Percentiles rank a stretch among this genome's conserved stretches.
phyloP scores from a whole-genome alignment of 2,797 vertebrate species.

The Loriculus beryllinus region DNA sequence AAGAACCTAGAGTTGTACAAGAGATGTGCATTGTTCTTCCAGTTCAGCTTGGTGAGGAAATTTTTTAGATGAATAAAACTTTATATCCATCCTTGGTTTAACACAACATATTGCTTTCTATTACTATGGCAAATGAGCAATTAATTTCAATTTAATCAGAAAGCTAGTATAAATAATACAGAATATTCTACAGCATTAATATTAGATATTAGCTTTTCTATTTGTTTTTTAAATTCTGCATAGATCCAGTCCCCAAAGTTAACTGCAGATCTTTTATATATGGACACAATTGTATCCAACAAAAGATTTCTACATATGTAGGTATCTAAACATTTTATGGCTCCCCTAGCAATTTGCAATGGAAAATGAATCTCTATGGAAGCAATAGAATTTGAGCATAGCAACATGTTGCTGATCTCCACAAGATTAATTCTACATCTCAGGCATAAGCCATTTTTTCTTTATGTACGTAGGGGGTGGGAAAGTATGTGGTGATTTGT shows the following conservation, averaged over 20 bases:
- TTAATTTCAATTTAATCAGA: not conserved
- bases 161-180: not conserved
- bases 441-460: conserved; percentile 46
- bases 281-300: not conserved
- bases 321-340: conserved; percentile 26
- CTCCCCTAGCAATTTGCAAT: conserved; percentile 7
- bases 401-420: not conserved
- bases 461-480: conserved; percentile 43
- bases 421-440: conserved; percentile 54
- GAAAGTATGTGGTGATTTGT: conserved; percentile 49
- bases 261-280: conserved; percentile 7
- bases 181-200: not conserved
- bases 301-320: not conserved
- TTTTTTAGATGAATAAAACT: not conserved
- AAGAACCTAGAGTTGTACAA: not conserved
- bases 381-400: conserved; percentile 11
- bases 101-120: not conserved
- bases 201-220: not conserved
- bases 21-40: not conserved
- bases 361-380: conserved; percentile 40
- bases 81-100: not conserved
- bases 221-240: not conserved
- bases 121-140: not conserved
- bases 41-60: not conserved
- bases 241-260: not conserved